Evolutionary conservation across 2,888 invertebrate genomes (phyloP).

Genomic region (Brachylomia viminalis): DNA sequence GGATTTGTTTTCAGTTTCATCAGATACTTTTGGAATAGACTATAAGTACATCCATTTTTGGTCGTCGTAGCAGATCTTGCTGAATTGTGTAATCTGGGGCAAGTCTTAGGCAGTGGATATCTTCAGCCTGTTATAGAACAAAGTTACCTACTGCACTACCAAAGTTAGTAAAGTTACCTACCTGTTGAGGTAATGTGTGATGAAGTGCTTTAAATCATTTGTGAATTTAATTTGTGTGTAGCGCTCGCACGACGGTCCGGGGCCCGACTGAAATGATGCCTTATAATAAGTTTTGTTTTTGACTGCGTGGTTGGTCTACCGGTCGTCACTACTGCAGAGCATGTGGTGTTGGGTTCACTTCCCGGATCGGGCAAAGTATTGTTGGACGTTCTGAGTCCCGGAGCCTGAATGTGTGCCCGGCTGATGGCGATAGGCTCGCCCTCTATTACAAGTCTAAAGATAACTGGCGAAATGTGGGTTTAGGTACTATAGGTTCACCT

Average conservation of each 20-base stretch:
- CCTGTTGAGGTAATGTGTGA: constrained; percentile 85
- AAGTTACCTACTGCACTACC: background rate
- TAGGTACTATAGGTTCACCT: background rate
- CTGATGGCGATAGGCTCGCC: too few species aligned
- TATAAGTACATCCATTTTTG: too few species aligned
- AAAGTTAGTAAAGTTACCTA: constrained; percentile 52
- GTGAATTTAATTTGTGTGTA: constrained; percentile 81
- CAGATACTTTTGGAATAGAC: too few species aligned
- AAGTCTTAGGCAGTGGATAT: background rate
- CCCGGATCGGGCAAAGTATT: background rate
- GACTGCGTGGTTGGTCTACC: background rate
- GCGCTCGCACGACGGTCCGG: constrained; percentile 78
- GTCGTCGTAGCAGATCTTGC: background rate
- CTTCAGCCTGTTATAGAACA: background rate
- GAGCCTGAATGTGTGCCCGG: too few species aligned
- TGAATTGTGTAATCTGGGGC: background rate
- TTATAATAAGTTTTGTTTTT: background rate
- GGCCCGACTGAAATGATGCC: constrained; percentile 74
- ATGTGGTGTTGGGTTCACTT: too few species aligned
- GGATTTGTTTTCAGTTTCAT: too few species aligned
- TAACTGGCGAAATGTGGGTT: background rate
- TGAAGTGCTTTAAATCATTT: constrained; percentile 77
- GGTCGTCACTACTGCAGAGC: background rate
- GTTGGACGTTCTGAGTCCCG: background rate
- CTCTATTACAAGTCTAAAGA: background rate